Base-by-base conservation (phyloP, 92 coral and sea anemone species). In the Phenganax subtilis region DNA sequence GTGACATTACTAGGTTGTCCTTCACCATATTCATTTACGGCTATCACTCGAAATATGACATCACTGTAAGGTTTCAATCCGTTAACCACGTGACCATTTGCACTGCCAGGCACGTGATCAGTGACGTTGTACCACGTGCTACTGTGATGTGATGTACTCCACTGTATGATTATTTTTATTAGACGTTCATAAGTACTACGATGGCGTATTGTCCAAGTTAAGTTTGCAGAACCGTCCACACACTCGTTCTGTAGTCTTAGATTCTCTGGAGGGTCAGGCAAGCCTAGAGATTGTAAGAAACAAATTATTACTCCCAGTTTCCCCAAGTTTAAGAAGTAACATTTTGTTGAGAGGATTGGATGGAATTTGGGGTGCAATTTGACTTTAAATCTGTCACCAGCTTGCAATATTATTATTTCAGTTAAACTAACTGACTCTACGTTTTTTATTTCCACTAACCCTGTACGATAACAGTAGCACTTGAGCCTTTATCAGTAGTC, bases 111-210 rank as follows among this genome's bases (percentile, higher is more conserved):
- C 44, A 79, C 83, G 61, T 79, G 58, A 8, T 63, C 60, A 15
- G 83, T 62, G 61, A 63, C 14, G n/a, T 44, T 64, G 69, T 63
- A 17, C 83, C 83, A 79, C 83, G 74, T 79, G 51, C 12, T 47
- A 28, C 14, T 63, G 47, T 79, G 74, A 64, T 52, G 72, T n/a
- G 83, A 79, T 47, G 63, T 9, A n/a, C 83, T 63, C 83, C 83
- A 79, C 37, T 79, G 73, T 65, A 79, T 11, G 51, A 79, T 31
- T 44, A 79, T 67, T 7, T 51, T 59, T 9, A 74, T 79, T 59
- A 79, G 83, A 7, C 74, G 74, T 7, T 44, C 83, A 73, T 79
- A 79, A 12, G 61, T 16, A 29, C 62, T 79, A 27, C 62, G 20
- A 73, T 79, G 47, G 53, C 16, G 2, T 54, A 79, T 79, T 63